Base-by-base conservation (phyloP, 2,888 invertebrate species). In the Elysia crispata region DNA sequence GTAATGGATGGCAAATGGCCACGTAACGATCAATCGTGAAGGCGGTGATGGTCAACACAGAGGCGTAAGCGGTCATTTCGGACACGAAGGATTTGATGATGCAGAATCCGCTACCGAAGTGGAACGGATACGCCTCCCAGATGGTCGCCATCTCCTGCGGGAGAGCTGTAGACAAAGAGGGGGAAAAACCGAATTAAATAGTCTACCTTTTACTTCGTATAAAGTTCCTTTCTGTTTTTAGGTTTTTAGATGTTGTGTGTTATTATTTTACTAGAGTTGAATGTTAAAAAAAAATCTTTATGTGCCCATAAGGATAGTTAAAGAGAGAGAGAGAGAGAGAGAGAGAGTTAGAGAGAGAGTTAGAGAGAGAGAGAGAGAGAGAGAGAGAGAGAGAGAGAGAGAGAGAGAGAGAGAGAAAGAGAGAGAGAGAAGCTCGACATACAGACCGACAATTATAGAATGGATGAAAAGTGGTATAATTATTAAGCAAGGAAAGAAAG, bases 1-100 rank as follows among this genome's bases (percentile, higher is more conserved):
- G 95, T 62, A 97, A 93, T 0, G 97, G 97, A 91, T 97, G 96
- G 90, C 97, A 97, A 89, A 97, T 97, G 50, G 97, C 97, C 85
- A 97, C 93, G 93, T 97, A 93, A 66, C 97, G 75, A 67, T 97
- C 97, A 92, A 96, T 95, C 0, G 97, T 97, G 93, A 97, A 97
- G 1, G 97, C 96, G 67, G 97, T 96, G 86, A 97, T 97, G 31
- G 97, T 97, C 89, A 97, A 93, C 73, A 97, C 96, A 0, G 97
- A 97, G 0, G 96, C 97, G 92, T 97, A 97, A 0, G 96, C 96
- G 0, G 97, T 96, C 92, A 92, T 91, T 86, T 93, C 93, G 1
- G 92, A 91, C 25, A 93, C 86, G 75, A 93, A 90, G 5, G 92
- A 91, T 77, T 93, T 92, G 81, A 93, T 86, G 80, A 91, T 90